Conservation (phyloP, 2,888 invertebrate species). For the Biston betularia region DNA sequence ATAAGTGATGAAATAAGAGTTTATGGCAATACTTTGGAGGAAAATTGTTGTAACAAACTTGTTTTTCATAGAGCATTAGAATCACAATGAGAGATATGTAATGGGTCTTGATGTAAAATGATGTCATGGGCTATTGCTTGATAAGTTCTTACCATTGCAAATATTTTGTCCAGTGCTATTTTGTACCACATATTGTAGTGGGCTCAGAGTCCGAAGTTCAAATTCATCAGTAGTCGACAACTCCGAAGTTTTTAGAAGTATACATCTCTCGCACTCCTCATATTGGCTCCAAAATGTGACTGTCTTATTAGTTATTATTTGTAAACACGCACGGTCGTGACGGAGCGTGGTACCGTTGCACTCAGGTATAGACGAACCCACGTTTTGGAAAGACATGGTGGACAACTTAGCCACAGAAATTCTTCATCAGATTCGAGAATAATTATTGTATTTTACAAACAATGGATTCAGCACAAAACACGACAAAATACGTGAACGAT, state of each 20-base stretch:
- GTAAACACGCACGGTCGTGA: conserved; percentile 80
- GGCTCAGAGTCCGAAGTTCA: conserved; percentile 68
- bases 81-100: not conserved
- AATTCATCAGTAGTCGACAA: conserved; percentile 55
- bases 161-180: conserved; percentile 59
- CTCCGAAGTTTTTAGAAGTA: conserved; percentile 57
- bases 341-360: conserved; percentile 68
- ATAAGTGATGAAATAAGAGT: no score
- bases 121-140: conserved; percentile 28
- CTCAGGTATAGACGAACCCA: conserved; percentile 69
- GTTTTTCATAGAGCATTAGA: not conserved
- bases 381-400: conserved; percentile 70
- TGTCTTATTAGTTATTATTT: conserved; percentile 63
- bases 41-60: conserved; percentile 1
- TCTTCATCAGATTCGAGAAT: conserved; percentile 56
- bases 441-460: conserved; percentile 44
- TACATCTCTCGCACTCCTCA: conserved; percentile 77
- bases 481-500: conserved; percentile 27
- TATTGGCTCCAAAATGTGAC: conserved; percentile 77
- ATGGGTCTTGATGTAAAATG: not conserved
- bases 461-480: conserved; percentile 52
- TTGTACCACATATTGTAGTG: conserved; percentile 65
- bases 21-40: not conserved
- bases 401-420: conserved; percentile 60
- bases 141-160: conserved; percentile 68